Percentiles rank a stretch among this genome's conserved stretches.
Evolutionary conservation across 92 coral and sea anemone genomes (phyloP).

Genomic region (Phenganax stokvisi): DNA sequence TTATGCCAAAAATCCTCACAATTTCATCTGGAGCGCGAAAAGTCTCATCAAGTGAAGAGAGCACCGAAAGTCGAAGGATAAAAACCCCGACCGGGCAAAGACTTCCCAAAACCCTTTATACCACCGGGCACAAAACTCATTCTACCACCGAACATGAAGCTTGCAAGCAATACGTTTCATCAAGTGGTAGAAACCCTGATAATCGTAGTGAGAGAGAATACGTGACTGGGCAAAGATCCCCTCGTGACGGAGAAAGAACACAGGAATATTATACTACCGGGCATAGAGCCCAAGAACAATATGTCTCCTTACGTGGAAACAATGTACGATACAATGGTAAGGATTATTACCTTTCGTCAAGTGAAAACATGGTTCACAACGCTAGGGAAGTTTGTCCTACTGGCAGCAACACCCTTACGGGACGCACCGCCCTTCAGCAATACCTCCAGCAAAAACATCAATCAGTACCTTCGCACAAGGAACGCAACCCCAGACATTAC

Average conservation of each 20-base stretch:
- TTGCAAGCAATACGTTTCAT: neutral
- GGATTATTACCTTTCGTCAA: no score
- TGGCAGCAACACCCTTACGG: no score
- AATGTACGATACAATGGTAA: no score
- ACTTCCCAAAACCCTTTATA: neutral
- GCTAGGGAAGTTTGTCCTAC: no score
- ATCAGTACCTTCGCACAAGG: no score
- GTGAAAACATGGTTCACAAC: no score
- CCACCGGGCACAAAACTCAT: neutral
- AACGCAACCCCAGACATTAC: no score
- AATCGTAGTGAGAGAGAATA: neutral
- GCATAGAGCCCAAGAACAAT: neutral
- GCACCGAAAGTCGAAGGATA: neutral
- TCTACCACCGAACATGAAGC: neutral
- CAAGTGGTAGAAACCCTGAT: neutral
- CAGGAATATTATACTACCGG: neutral
- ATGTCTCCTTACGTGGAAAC: no score
- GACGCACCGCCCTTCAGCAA: no score
- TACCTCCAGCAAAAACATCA: no score
- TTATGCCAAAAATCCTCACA: conserved; percentile 34
- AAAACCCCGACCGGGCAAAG: neutral
- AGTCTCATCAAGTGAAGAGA: neutral
- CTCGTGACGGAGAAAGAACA: neutral
- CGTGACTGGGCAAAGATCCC: neutral
- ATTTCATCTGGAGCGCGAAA: neutral